Evolutionary conservation across 2,888 invertebrate genomes (phyloP), one percentile per base, ranked within the genome.

Genomic region (Diaperis boleti): DNA sequence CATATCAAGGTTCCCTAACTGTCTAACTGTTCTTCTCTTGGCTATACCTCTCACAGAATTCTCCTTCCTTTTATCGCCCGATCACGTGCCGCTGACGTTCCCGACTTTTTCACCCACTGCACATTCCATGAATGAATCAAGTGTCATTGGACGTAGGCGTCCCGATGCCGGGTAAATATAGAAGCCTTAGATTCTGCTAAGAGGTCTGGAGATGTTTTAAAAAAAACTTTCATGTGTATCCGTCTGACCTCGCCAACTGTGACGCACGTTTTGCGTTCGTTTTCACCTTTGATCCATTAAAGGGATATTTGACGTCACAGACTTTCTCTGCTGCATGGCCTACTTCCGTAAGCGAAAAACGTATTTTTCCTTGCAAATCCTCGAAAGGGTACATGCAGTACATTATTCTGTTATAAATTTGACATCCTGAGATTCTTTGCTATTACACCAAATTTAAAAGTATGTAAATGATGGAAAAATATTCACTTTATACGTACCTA

Each of bases 141-240:
- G 62, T 59, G 64, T 64, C 64, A 66, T 66, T 66, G 13, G 17
- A 8, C 47, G 67, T 64, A 59, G 63, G 64, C 65, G 65, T 68
- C 63, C 47, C 64, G 64, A 59, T 65, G 64, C 64, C 33, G 39
- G 18, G 56, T 60, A 57, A 64, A 64, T 64, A 62, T 64, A 64
- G 60, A 20, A 20, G 13, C 11, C 44, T 14, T 18, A 31, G 31
- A 59, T 42, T 50, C 41, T 17, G 13, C 4, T 11, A 11, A 33
- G 3, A 33, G n/a, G 33, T 13, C 33, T 6, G 33, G 33, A 33
- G n/a, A n/a, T n/a, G n/a, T 11, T 33, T 11, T n/a, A 26, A 26
- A 6, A 26, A 26, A 26, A 6, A 26, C 26, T 6, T 26, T 26
- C 26, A 26, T 2, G 6, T n/a, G 26, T 26, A n/a, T 26, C 33